Conservation (phyloP, 2,113 vertebrate genomes). For the Dicaeum eximium region DNA sequence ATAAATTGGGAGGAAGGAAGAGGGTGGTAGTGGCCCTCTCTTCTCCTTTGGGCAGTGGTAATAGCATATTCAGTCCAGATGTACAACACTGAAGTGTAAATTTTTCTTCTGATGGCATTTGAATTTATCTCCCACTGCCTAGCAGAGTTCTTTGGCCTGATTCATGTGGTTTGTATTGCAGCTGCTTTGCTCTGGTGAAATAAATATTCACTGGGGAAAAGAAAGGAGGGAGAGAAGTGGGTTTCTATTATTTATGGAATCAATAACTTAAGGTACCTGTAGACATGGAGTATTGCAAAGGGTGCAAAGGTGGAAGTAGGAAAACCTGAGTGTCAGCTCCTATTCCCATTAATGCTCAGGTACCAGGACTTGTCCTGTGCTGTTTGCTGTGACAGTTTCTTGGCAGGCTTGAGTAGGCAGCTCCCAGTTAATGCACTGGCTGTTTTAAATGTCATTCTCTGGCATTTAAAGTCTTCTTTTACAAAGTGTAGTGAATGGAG, state of each 20-base stretch:
- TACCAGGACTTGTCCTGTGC: not conserved
- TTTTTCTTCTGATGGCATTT: not conserved
- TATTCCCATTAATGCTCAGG: not conserved
- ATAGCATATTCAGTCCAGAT: not conserved
- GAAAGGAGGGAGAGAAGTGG: not conserved
- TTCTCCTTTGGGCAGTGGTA: not conserved
- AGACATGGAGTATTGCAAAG: not conserved
- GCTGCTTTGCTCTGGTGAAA: not conserved
- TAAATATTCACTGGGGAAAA: not conserved
- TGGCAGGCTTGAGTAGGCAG: not conserved
- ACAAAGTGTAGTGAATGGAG: not conserved
- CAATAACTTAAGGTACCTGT: not conserved
- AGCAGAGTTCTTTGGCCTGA: not conserved
- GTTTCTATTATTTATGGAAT: not conserved
- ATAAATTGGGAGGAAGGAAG: not conserved
- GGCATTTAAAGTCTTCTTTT: not conserved
- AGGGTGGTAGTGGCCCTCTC: not conserved
- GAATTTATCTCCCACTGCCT: not conserved
- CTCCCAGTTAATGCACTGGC: conserved; percentile 44
- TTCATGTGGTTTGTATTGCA: not conserved
- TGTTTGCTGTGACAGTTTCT: not conserved
- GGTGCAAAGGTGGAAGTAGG: not conserved
- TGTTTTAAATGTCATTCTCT: not conserved
- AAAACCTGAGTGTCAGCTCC: not conserved
- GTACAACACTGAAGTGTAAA: not conserved